Evolutionary conservation across 2,113 vertebrate species (phyloP).

Genomic region (Caretta caretta): DNA sequence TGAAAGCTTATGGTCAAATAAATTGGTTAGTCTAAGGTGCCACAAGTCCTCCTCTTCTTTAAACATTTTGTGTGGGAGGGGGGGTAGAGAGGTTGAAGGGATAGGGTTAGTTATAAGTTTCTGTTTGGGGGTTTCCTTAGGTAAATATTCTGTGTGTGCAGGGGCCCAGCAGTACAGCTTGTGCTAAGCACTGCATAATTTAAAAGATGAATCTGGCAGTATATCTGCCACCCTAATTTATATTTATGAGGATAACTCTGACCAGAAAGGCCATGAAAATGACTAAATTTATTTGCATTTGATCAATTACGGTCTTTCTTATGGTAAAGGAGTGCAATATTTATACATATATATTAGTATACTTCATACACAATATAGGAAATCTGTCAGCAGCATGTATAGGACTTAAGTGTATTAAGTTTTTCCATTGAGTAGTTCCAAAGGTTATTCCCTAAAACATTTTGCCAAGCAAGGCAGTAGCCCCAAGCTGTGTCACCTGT

Average conservation of each 20-base stretch:
- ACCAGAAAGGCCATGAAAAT: constrained; percentile 61
- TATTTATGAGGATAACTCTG: constrained; percentile 61
- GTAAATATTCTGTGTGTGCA: constrained; percentile 12
- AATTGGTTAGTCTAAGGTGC: too few species aligned
- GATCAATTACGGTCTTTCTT: constrained; percentile 58
- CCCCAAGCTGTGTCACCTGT: not conserved
- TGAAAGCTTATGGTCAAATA: too few species aligned
- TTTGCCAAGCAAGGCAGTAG: not conserved
- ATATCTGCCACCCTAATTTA: constrained; percentile 70
- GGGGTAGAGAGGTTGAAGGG: not conserved
- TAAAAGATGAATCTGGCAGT: constrained; percentile 51
- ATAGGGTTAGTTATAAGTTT: not conserved
- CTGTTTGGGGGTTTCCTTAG: not conserved
- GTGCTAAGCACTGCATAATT: constrained; percentile 52
- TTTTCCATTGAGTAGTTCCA: constrained; percentile 37
- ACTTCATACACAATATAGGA: constrained; percentile 24
- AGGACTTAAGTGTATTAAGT: constrained; percentile 24
- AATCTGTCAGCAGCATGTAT: not conserved
- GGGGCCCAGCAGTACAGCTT: not conserved
- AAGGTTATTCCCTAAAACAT: not conserved
- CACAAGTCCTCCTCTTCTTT: too few species aligned
- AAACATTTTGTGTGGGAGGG: not conserved
- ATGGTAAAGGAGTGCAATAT: constrained; percentile 46
- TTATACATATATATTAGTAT: not conserved
- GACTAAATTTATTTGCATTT: constrained; percentile 57